These are phyloP conservation scores for Eulemur albifrons DNA, from an alignment of 2,797 vertebrate species.

Conservation along the genomic window DNA sequence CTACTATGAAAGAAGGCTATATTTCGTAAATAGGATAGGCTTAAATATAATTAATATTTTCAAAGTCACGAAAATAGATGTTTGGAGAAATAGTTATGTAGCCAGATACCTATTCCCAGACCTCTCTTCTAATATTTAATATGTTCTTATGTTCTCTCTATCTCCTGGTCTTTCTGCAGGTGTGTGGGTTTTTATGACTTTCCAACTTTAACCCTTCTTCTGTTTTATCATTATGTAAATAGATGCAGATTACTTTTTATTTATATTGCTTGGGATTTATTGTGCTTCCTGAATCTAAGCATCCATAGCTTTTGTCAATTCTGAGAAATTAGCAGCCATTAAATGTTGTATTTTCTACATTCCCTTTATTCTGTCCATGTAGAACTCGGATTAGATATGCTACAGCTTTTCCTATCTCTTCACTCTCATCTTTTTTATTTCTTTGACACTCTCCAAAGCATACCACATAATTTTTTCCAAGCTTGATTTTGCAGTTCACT, in stretches of 20 bases:
- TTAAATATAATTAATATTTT: background rate
- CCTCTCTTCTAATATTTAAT: background rate
- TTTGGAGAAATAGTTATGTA: background rate
- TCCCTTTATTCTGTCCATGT: background rate
- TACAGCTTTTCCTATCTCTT: background rate
- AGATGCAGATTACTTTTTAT: background rate
- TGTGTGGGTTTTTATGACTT: background rate
- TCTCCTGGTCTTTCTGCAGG: background rate
- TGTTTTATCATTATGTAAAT: background rate
- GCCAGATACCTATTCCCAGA: background rate
- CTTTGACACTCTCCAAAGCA: background rate
- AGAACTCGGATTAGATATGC: background rate
- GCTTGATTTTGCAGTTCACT: background rate
- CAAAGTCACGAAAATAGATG: background rate
- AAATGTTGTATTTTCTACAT: background rate
- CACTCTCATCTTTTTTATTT: background rate
- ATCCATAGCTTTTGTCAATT: background rate
- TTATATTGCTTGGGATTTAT: background rate
- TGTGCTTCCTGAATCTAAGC: background rate
- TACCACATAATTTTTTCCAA: background rate
- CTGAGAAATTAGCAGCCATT: background rate
- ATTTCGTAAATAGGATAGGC: background rate
- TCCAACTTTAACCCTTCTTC: background rate
- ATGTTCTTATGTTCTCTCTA: background rate
- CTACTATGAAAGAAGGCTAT: background rate